These are phyloP conservation scores for Tricholaema leucomelas DNA, from an alignment of 2,113 vertebrate genomes.

Conservation along the genomic window DNA sequence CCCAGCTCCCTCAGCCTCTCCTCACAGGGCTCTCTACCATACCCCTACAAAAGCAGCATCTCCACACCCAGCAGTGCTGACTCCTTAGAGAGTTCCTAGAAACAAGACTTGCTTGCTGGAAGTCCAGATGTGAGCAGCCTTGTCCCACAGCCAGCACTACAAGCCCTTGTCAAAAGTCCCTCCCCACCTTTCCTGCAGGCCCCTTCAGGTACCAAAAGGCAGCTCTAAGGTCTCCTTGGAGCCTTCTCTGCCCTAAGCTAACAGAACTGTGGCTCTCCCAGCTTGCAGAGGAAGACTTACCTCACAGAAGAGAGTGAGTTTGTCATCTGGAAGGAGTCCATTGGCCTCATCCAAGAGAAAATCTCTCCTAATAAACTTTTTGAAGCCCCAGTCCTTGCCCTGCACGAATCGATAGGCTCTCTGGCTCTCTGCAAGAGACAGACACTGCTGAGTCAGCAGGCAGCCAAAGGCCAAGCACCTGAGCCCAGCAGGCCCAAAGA, in stretches of 20 bases:
- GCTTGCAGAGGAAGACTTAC: constrained; percentile 64
- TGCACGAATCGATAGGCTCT: constrained; percentile 90
- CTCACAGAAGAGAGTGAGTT: constrained; percentile 93
- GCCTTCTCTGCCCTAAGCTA: background rate
- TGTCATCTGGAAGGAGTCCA: constrained; percentile 90
- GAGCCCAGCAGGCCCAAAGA: background rate
- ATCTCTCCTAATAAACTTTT: constrained; percentile 92
- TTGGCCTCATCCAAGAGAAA: constrained; percentile 92
- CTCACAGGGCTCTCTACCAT: background rate
- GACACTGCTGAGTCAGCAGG: background rate
- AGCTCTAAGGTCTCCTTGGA: no score
- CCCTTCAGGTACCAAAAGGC: no score
- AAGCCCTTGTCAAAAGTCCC: no score
- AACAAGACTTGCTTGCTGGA: constrained; percentile 25
- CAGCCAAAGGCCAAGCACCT: background rate
- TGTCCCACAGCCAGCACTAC: no score
- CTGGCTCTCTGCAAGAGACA: constrained; percentile 84
- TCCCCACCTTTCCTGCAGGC: no score
- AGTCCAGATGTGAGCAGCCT: constrained; percentile 58
- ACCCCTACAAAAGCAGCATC: constrained; percentile 18
- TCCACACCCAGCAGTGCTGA: constrained; percentile 19
- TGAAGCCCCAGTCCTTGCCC: constrained; percentile 95
- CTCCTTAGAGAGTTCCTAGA: constrained; percentile 45
- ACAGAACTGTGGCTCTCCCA: background rate
- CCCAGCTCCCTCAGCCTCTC: no score